Conservation (phyloP, 2,888 invertebrate species). For the Drosophila atripex region DNA sequence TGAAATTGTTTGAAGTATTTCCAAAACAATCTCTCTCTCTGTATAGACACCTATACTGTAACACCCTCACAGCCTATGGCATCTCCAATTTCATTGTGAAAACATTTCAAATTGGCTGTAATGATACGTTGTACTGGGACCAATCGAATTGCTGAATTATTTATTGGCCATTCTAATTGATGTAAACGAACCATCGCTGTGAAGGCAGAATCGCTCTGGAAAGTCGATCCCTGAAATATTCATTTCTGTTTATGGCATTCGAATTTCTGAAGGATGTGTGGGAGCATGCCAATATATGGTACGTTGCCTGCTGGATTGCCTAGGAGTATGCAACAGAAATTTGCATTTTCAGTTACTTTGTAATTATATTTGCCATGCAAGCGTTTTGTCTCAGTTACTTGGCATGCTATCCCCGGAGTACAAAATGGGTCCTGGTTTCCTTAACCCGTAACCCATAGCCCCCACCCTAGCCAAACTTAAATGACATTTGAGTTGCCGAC, state of each 20-base stretch:
- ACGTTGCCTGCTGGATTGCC: constrained; percentile 17
- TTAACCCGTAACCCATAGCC: background rate
- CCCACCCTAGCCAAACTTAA: constrained; percentile 54
- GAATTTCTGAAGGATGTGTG: background rate
- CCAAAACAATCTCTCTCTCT: background rate
- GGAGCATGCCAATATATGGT: background rate
- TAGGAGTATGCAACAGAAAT: constrained; percentile 31
- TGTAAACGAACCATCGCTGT: constrained; percentile 45
- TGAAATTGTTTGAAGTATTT: background rate
- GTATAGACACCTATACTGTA: background rate
- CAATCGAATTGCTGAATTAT: constrained; percentile 60
- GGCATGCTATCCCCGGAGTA: constrained; percentile 12
- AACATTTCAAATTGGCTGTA: constrained; percentile 48
- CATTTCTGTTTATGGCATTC: constrained; percentile 19
- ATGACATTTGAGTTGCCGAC: constrained; percentile 75
- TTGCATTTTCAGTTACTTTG: constrained; percentile 42
- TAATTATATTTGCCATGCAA: constrained; percentile 47
- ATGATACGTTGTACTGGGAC: constrained; percentile 38
- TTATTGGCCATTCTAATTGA: constrained; percentile 63
- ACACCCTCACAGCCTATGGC: constrained; percentile 13
- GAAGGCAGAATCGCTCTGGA: background rate
- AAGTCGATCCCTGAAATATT: constrained; percentile 21
- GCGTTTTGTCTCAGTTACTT: constrained; percentile 31
- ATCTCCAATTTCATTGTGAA: constrained; percentile 24
- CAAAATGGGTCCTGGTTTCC: background rate